Percentiles rank a stretch among this genome's conserved stretches.
Evolutionary conservation across 2,888 invertebrate genomes (phyloP).

Genomic region (Agrotis segetum): DNA sequence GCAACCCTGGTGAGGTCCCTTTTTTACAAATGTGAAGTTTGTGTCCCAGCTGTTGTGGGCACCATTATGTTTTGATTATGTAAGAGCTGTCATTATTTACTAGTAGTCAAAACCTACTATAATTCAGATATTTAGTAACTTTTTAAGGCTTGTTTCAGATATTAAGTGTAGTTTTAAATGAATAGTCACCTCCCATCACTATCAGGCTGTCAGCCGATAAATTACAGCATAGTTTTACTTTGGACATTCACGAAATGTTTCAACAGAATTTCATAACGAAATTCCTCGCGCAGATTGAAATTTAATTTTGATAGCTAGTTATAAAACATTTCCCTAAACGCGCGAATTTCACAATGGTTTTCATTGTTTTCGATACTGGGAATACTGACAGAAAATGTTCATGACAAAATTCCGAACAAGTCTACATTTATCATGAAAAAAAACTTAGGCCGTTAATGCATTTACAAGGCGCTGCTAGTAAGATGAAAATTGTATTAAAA

Average conservation of each 20-base stretch:
- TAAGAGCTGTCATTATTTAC: too few species aligned
- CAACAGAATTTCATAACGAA: slow-evolving; percentile 46
- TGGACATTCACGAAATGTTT: slow-evolving; percentile 34
- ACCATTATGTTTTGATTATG: too few species aligned
- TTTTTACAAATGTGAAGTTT: not conserved
- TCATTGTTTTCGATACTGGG: slow-evolving; percentile 3
- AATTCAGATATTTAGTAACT: too few species aligned
- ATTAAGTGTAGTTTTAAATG: not conserved
- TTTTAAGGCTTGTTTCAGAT: too few species aligned
- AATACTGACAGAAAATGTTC: not conserved
- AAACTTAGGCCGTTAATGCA: not conserved
- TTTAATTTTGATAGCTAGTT: slow-evolving; percentile 37
- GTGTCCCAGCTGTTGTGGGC: not conserved
- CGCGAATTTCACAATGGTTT: slow-evolving; percentile 5
- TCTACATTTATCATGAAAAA: not conserved
- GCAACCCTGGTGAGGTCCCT: too few species aligned
- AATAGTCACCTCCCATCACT: slow-evolving; percentile 12
- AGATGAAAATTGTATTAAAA: too few species aligned
- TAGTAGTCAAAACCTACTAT: not conserved
- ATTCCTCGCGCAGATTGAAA: slow-evolving; percentile 39
- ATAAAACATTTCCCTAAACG: slow-evolving; percentile 5
- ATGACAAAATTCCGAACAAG: not conserved
- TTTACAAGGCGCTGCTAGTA: not conserved
- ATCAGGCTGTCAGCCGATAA: slow-evolving; percentile 15
- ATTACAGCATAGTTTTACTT: slow-evolving; percentile 53